These are phyloP conservation scores for Epinotia ramella DNA, from an alignment of 2,888 invertebrate genomes.

Conservation along the genomic window DNA sequence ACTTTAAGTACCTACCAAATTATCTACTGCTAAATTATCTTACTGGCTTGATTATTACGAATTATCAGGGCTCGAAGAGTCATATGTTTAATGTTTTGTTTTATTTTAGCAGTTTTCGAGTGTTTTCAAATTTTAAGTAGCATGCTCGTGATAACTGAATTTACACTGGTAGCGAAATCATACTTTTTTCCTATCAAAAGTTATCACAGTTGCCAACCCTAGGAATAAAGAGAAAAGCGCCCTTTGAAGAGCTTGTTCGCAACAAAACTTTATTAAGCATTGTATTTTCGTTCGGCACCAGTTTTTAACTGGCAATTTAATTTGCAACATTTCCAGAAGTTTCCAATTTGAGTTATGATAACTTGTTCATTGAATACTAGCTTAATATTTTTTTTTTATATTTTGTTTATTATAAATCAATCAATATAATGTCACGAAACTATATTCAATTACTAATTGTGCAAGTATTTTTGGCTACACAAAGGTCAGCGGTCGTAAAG, in stretches of 20 bases:
- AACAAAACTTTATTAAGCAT: conserved; percentile 43
- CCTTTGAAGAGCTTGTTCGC: conserved; percentile 40
- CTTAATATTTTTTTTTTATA: conserved; percentile 37
- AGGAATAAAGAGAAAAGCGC: conserved; percentile 24
- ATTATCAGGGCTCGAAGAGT: too few relatives aligned
- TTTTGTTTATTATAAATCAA: conserved; percentile 28
- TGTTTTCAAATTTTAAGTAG: too few relatives aligned
- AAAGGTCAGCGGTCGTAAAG: too few relatives aligned
- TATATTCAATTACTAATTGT: conserved; percentile 21
- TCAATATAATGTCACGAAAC: conserved; percentile 11
- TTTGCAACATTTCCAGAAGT: conserved; percentile 44
- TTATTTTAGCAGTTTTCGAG: too few relatives aligned
- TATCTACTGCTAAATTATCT: too few relatives aligned
- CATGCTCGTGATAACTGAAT: too few relatives aligned
- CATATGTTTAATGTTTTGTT: too few relatives aligned
- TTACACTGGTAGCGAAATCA: not conserved
- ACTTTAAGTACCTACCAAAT: too few relatives aligned
- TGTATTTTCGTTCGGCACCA: conserved; percentile 37
- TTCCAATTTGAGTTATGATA: conserved; percentile 45
- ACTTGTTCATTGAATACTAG: conserved; percentile 43
- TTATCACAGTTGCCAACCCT: conserved; percentile 28
- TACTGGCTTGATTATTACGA: too few relatives aligned
- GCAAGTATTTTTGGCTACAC: too few relatives aligned
- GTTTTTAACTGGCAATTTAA: conserved; percentile 46
- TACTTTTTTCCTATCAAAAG: not conserved